Evolutionary conservation across 2,888 invertebrate genomes (phyloP).

Genomic region (Hoplodrina ambigua): DNA sequence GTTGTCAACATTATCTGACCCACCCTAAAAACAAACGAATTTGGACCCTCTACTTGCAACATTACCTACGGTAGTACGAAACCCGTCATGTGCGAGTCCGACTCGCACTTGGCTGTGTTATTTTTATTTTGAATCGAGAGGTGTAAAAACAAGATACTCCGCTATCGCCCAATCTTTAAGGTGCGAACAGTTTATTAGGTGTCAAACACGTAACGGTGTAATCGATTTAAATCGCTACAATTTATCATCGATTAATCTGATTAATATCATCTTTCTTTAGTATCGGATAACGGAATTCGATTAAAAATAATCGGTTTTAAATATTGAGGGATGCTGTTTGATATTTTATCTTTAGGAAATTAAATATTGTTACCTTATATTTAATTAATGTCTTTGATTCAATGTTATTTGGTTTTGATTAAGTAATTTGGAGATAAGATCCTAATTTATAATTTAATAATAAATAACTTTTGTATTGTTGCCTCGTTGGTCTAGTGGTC

Average conservation of each 20-base stretch:
- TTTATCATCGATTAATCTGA: slow-evolving; percentile 58
- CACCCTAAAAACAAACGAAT: no score
- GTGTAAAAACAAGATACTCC: slow-evolving; percentile 39
- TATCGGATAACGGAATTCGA: slow-evolving; percentile 60
- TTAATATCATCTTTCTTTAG: slow-evolving; percentile 54
- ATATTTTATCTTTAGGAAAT: slow-evolving; percentile 50
- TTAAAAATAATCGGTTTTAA: slow-evolving; percentile 55
- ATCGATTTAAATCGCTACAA: slow-evolving; percentile 59
- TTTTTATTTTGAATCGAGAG: slow-evolving; percentile 7
- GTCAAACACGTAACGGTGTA: slow-evolving; percentile 60
- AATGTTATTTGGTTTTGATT: slow-evolving; percentile 35
- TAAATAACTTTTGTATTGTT: not conserved
- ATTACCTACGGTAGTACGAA: no score
- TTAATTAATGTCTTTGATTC: slow-evolving; percentile 37
- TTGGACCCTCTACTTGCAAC: no score
- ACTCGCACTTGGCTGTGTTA: not conserved
- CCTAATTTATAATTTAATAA: slow-evolving; percentile 11
- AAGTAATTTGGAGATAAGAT: slow-evolving; percentile 30
- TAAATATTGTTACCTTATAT: slow-evolving; percentile 32
- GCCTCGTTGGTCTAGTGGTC: no score
- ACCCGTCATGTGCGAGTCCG: no score
- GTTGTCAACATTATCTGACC: no score
- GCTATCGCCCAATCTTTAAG: slow-evolving; percentile 55
- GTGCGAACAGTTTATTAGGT: slow-evolving; percentile 59
- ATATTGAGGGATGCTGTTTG: slow-evolving; percentile 40